These are phyloP conservation scores for Brachionus sp. DNA, from an alignment of 1,140 invertebrate genomes.

Conservation along the genomic window DNA sequence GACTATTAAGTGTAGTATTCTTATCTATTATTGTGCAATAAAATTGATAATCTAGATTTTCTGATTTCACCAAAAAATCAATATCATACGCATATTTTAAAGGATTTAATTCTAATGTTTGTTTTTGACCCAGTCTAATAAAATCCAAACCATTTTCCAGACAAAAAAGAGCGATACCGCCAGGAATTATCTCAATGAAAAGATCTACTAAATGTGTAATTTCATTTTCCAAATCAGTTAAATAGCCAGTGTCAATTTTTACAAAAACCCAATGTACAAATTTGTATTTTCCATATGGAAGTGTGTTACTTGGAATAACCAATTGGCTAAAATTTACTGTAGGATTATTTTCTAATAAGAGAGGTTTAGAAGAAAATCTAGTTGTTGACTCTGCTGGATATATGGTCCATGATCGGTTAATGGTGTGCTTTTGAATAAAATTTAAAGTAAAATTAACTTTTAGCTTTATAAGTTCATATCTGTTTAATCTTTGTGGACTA, in stretches of 20 bases:
- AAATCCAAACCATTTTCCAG: background rate
- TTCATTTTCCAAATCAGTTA: background rate
- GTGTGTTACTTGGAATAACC: background rate
- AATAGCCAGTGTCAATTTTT: background rate
- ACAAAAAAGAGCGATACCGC: constrained; percentile 24
- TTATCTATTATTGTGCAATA: background rate
- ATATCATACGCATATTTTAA: constrained; percentile 34
- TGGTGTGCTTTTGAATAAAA: background rate
- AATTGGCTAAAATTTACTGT: background rate
- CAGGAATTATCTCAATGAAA: constrained; percentile 3
- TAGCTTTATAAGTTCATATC: background rate
- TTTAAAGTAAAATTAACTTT: background rate
- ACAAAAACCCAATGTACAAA: background rate
- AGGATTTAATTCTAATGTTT: constrained; percentile 4
- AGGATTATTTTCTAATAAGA: background rate
- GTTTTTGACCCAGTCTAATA: background rate
- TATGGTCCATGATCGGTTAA: background rate
- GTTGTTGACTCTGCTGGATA: background rate
- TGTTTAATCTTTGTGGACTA: background rate
- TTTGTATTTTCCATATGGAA: background rate
- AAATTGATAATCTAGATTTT: background rate
- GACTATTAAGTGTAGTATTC: background rate
- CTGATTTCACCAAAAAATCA: background rate
- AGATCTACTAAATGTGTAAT: background rate
- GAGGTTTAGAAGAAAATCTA: background rate